A percentile compares a stretch with the other conserved stretches of the same genome.
Conservation (phyloP, 2,888 invertebrate species). For the Xestia xanthographa region DNA sequence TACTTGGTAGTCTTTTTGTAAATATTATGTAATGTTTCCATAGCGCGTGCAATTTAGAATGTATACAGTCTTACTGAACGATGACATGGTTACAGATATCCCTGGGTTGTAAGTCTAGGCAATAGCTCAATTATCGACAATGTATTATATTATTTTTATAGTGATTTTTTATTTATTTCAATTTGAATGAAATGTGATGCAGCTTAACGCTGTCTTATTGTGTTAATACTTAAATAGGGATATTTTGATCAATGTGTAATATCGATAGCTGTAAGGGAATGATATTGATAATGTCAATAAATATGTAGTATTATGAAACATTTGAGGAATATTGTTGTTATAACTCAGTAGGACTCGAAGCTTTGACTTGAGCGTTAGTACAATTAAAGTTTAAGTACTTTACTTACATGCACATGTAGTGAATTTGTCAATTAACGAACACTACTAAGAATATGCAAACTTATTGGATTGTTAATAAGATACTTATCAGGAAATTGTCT, state of each 20-base stretch:
- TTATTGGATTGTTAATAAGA: slow-evolving; percentile 60
- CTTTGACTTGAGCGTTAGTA: slow-evolving; percentile 77
- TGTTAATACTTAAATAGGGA: slow-evolving; percentile 79
- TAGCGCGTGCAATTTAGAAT: slow-evolving; percentile 71
- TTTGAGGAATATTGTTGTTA: slow-evolving; percentile 79
- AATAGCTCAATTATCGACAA: slow-evolving; percentile 86
- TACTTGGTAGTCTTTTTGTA: slow-evolving; percentile 77
- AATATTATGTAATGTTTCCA: slow-evolving; percentile 79
- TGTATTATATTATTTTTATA: slow-evolving; percentile 81
- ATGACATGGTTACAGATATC: slow-evolving; percentile 88
- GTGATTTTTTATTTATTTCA: slow-evolving; percentile 83
- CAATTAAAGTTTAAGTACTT: slow-evolving; percentile 76
- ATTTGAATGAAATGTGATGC: slow-evolving; percentile 84
- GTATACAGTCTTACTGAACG: slow-evolving; percentile 62
- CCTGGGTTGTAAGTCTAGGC: slow-evolving; percentile 89
- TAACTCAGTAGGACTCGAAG: slow-evolving; percentile 75
- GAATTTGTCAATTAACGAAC: slow-evolving; percentile 79
- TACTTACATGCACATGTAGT: slow-evolving; percentile 74
- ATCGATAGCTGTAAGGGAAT: slow-evolving; percentile 81
- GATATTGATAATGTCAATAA: slow-evolving; percentile 80
- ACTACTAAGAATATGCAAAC: slow-evolving; percentile 46
- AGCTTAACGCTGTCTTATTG: slow-evolving; percentile 85
- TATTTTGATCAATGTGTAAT: slow-evolving; percentile 82
- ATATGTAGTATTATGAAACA: slow-evolving; percentile 79
- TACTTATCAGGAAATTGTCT: slow-evolving; percentile 39